Percentiles rank a stretch among this genome's conserved stretches.
Conservation (phyloP, 2,888 invertebrate genomes). For the Rotaria magnacalcarata region DNA sequence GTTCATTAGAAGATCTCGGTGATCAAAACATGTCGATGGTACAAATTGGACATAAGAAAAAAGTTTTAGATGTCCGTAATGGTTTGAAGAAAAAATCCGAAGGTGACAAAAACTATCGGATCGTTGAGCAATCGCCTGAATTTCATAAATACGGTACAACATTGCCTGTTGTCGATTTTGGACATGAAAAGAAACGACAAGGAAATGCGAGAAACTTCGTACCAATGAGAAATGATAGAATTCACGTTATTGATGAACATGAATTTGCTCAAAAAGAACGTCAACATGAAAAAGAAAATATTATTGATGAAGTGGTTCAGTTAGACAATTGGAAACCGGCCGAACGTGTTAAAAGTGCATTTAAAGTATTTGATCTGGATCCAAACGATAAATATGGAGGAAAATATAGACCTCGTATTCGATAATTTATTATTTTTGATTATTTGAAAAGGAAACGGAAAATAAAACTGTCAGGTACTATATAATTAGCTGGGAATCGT, state of each 20-base stretch:
- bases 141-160: constrained; percentile 54
- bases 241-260: constrained; percentile 24
- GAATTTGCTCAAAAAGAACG: constrained; percentile 48
- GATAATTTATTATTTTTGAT: not conserved
- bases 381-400: not conserved
- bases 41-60: constrained; percentile 39
- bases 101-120: constrained; percentile 57
- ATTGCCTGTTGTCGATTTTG: constrained; percentile 52
- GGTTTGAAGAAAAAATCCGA: constrained; percentile 52
- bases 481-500: not conserved
- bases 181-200: constrained; percentile 49
- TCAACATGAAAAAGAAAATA: constrained; percentile 49
- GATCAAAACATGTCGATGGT: not conserved
- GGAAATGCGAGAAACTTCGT: not conserved
- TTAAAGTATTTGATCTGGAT: constrained; percentile 43
- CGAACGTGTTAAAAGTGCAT: constrained; percentile 49
- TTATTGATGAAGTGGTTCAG: constrained; percentile 50
- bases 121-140: constrained; percentile 53
- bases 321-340: constrained; percentile 55
- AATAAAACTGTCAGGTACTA: not conserved
- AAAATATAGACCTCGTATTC: constrained; percentile 8
- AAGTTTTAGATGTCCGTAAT: constrained; percentile 54
- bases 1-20: constrained; percentile 25
- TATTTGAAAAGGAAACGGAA: not conserved
- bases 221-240: constrained; percentile 34